Percentiles rank a stretch among this genome's conserved stretches.
phyloP scores from a whole-genome alignment of 2,888 invertebrate species.

The Plagodis pulveraria region DNA sequence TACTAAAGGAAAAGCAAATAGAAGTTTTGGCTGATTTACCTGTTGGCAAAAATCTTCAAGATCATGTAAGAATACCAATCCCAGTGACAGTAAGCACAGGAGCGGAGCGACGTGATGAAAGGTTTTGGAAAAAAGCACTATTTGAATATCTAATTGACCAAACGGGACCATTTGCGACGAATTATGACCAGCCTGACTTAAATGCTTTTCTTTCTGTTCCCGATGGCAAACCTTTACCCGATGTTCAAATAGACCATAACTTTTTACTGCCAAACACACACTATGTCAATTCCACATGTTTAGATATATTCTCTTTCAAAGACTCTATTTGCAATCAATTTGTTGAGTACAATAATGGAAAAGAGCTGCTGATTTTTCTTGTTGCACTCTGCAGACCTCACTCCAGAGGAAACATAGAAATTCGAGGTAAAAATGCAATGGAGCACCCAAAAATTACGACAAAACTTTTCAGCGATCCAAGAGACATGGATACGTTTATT shows the following conservation, averaged over 20 bases:
- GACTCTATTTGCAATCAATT: slow-evolving; percentile 70
- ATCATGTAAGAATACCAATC: slow-evolving; percentile 75
- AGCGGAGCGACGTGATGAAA: slow-evolving; percentile 54
- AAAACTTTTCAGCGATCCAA: slow-evolving; percentile 68
- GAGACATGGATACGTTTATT: slow-evolving; percentile 66
- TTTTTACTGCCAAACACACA: slow-evolving; percentile 72
- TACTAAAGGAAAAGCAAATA: slow-evolving; percentile 59
- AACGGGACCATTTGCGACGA: slow-evolving; percentile 69
- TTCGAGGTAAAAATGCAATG: slow-evolving; percentile 57
- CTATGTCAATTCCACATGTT: slow-evolving; percentile 63
- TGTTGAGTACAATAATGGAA: slow-evolving; percentile 60
- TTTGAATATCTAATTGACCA: slow-evolving; percentile 70
- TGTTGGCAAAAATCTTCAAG: slow-evolving; percentile 78
- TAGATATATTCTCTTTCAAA: slow-evolving; percentile 57
- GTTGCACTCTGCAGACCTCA: slow-evolving; percentile 70
- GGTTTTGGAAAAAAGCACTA: slow-evolving; percentile 66
- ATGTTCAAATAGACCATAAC: slow-evolving; percentile 76
- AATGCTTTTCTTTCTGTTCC: slow-evolving; percentile 72
- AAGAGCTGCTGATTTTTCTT: slow-evolving; percentile 69
- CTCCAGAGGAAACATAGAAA: slow-evolving; percentile 64
- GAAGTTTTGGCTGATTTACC: slow-evolving; percentile 59
- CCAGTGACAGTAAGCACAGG: slow-evolving; percentile 67
- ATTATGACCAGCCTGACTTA: slow-evolving; percentile 73
- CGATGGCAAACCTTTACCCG: slow-evolving; percentile 60
- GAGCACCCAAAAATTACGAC: slow-evolving; percentile 70